These are phyloP conservation scores for Bacillus rossius DNA, from an alignment of 1,140 invertebrate species.

Conservation along the genomic window DNA sequence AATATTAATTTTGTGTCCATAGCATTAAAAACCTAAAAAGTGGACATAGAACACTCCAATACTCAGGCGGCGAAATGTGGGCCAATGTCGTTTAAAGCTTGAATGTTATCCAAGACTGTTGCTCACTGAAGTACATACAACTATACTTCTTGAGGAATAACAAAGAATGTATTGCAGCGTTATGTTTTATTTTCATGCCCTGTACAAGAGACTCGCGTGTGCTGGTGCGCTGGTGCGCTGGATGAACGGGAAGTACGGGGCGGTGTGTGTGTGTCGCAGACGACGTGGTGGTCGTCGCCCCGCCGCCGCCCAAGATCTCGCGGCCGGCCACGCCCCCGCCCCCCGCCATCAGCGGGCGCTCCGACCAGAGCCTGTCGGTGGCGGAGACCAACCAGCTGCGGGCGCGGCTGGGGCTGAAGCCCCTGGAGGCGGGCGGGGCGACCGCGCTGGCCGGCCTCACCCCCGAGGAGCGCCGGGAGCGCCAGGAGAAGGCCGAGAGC, in stretches of 20 bases:
- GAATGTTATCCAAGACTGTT: too few relatives aligned
- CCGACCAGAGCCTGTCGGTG: slow-evolving; percentile 60
- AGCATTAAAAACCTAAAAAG: too few relatives aligned
- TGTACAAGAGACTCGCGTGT: not conserved
- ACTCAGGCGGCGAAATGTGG: too few relatives aligned
- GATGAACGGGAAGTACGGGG: not conserved
- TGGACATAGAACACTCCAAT: too few relatives aligned
- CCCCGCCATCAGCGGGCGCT: slow-evolving; percentile 22
- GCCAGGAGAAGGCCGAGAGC: slow-evolving; percentile 37
- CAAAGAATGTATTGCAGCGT: not conserved
- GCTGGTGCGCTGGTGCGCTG: not conserved
- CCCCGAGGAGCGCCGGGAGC: slow-evolving; percentile 29
- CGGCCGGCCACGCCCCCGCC: slow-evolving; percentile 37
- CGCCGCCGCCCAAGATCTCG: slow-evolving; percentile 32
- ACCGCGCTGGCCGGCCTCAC: not conserved
- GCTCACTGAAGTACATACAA: not conserved
- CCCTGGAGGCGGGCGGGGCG: slow-evolving; percentile 62
- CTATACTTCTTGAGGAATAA: not conserved
- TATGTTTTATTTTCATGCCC: not conserved
- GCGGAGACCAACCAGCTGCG: slow-evolving; percentile 89
- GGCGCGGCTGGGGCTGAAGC: slow-evolving; percentile 90
- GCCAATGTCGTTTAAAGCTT: too few relatives aligned
- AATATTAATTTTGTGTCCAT: too few relatives aligned
- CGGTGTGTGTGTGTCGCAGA: slow-evolving; percentile 17
- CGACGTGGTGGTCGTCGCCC: slow-evolving; percentile 29